Conservation (phyloP, 2,113 vertebrate genomes). For the Alligator sinensis region DNA sequence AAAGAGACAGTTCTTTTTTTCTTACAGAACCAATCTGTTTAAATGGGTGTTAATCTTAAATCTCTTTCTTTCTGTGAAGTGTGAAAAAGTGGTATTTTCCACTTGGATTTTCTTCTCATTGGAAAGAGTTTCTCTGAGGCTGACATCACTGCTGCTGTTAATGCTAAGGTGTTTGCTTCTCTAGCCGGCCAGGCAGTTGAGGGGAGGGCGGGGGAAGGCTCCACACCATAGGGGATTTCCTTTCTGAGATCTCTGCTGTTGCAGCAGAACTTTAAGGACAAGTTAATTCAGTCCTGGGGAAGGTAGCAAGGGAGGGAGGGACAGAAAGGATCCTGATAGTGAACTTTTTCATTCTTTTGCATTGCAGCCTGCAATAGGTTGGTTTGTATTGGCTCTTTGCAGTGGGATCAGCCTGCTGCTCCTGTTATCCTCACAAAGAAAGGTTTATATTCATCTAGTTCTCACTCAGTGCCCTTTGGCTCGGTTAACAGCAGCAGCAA, state of each 20-base stretch:
- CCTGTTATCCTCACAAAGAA: not conserved
- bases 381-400: not conserved
- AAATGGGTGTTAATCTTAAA: not conserved
- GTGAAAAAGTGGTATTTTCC: not conserved
- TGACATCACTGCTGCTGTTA: accelerated
- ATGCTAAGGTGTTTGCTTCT: accelerated
- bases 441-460: not conserved
- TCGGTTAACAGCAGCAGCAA: not conserved
- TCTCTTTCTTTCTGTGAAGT: not conserved
- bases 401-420: not conserved
- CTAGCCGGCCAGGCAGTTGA: not conserved
- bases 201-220: not conserved
- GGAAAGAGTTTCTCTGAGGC: not conserved
- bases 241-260: not conserved
- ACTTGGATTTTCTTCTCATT: not conserved
- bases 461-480: not conserved
- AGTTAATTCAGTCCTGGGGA: not conserved
- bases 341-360: not conserved
- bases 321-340: not conserved
- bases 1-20: too few species aligned
- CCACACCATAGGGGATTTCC: not conserved
- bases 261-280: not conserved
- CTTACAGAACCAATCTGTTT: too few species aligned
- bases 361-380: not conserved
- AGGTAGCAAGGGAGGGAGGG: not conserved